phyloP scores from a whole-genome alignment of 2,888 invertebrate genomes.

The Pyrrhia umbra region DNA sequence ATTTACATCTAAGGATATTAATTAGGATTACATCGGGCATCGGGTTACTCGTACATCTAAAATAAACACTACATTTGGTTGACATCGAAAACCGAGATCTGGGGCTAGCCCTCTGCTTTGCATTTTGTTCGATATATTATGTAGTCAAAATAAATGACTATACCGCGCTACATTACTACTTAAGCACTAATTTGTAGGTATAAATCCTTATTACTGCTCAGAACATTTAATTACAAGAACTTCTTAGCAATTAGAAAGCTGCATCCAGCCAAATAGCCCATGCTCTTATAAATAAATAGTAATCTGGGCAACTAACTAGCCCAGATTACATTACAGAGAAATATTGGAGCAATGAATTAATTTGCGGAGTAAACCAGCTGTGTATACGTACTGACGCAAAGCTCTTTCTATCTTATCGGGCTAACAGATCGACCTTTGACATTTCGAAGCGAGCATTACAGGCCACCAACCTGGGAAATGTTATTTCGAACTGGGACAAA shows the following conservation, averaged over 20 bases:
- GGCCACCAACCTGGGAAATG: constrained; percentile 76
- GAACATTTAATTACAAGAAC: constrained; percentile 33
- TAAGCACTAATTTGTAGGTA: constrained; percentile 17
- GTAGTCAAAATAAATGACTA: constrained; percentile 7
- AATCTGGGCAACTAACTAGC: constrained; percentile 28
- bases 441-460: constrained; percentile 74
- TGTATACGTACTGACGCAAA: constrained; percentile 35
- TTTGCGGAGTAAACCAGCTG: constrained; percentile 39
- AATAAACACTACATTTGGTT: not conserved
- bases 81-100: not conserved
- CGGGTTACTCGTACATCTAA: no score
- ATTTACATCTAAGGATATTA: no score
- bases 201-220: constrained; percentile 15
- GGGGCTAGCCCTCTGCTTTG: not conserved
- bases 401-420: constrained; percentile 68
- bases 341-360: constrained; percentile 53
- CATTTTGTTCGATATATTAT: constrained; percentile 1
- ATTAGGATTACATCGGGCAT: no score
- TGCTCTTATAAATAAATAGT: constrained; percentile 46
- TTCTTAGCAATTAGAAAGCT: constrained; percentile 42
- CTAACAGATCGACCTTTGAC: constrained; percentile 76
- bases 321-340: constrained; percentile 42
- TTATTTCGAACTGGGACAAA: constrained; percentile 74
- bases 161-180: constrained; percentile 3
- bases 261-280: constrained; percentile 32